Evolutionary conservation across 2,113 vertebrate species (phyloP), one percentile per base, ranked within the genome.

Genomic region (Canis aureus): DNA sequence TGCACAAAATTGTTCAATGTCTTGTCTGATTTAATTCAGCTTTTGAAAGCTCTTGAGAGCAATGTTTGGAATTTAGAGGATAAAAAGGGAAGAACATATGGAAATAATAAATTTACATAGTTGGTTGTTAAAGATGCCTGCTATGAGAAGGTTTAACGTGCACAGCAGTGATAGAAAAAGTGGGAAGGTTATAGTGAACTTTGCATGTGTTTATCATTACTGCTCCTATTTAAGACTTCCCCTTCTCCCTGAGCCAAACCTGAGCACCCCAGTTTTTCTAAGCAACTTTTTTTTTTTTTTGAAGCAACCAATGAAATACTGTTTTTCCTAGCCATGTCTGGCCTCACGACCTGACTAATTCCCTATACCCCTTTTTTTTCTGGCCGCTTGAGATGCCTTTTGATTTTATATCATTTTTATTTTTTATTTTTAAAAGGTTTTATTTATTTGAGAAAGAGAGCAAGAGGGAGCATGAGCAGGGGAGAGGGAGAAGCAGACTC

Each of bases 21-120:
- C 92, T 67, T 90, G 57, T 92, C 64, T 94, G 92, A 96, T 97
- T 98, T 96, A 96, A 93, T 83, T 97, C 95, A 88, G 62, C 51
- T 66, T 91, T 95, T 94, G 57, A 93, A 97, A 95, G 49, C 90
- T 97, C 90, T 96, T 90, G 59, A 84, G 74, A 94, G 83, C 95
- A 96, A 19, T 85, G 74, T 90, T 95, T 97, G 83, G 94, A 97
- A 97, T 95, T 97, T 96, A 95, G 87, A 25, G 76, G 1, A 2
- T 9, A 51, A 88, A 66, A 32, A 55, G n/a, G 57, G 11, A 92
- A 91, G 64, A 95, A 62, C 97, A 97, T 95, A 95, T 97, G 96
- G 97, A 98, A 97, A 96, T 92, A 97, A 96, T 98, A 95, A 95
- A 97, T 97, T 90, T 85, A 69, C 83, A 29, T 69, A 66, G 83